phyloP scores from a whole-genome alignment of 2,797 vertebrate species.

The Discoglossus pictus region DNA sequence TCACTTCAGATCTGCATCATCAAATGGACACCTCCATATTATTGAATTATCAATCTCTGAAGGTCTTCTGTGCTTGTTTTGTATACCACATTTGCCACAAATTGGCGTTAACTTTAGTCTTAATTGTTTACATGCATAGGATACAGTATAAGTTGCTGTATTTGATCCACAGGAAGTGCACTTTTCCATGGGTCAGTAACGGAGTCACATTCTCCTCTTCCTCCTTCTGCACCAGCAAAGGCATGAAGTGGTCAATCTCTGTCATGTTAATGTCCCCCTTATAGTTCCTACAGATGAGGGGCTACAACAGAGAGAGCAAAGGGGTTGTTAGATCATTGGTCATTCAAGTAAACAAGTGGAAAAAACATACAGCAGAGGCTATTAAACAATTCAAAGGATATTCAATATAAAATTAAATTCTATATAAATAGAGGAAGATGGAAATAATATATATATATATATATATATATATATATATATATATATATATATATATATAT shows the following conservation, averaged over 20 bases:
- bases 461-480: too few relatives aligned
- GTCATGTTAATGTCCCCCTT: conserved; percentile 89
- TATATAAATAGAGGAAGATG: too few relatives aligned
- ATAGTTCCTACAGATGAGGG: conserved; percentile 92
- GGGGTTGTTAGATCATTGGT: not conserved
- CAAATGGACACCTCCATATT: too few relatives aligned
- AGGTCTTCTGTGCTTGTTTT: too few relatives aligned
- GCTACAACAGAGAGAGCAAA: conserved; percentile 63
- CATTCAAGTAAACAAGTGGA: too few relatives aligned
- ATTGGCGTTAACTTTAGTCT: too few relatives aligned
- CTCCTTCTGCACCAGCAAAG: conserved; percentile 84
- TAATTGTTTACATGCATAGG: conserved; percentile 61
- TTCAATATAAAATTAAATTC: too few relatives aligned
- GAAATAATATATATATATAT: too few relatives aligned
- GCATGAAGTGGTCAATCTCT: conserved; percentile 89
- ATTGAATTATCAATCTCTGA: too few relatives aligned
- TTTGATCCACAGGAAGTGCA: conserved; percentile 95
- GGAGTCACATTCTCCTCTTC: conserved; percentile 84
- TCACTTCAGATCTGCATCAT: too few relatives aligned
- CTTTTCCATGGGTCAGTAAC: conserved; percentile 75
- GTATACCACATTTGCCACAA: too few relatives aligned
- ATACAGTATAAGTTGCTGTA: conserved; percentile 94
- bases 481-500: too few relatives aligned
- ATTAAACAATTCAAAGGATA: not conserved
- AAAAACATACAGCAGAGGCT: not conserved